Percentiles rank a stretch among this genome's conserved stretches.
phyloP scores from a whole-genome alignment of 2,888 invertebrate species.

The Creontiades dilutus region DNA sequence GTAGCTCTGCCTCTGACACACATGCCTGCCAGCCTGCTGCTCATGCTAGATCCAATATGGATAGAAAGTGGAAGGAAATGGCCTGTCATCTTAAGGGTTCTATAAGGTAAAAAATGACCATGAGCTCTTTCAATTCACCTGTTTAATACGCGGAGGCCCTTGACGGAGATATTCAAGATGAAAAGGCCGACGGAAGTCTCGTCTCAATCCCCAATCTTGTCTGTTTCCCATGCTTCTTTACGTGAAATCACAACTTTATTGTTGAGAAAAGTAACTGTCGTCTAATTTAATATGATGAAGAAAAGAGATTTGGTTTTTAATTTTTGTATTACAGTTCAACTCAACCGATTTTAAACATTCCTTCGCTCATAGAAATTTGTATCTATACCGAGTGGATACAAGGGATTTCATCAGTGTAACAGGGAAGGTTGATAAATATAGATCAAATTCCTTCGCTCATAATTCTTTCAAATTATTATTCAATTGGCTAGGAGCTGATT shows the following conservation, averaged over 20 bases:
- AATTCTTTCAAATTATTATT: too few species aligned
- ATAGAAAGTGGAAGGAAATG: constrained; percentile 65
- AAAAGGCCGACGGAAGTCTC: background rate
- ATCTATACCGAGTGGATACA: too few species aligned
- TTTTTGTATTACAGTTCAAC: too few species aligned
- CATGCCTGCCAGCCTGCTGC: constrained; percentile 33
- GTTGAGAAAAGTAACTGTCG: background rate
- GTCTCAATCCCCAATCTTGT: constrained; percentile 37
- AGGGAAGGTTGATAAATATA: too few species aligned
- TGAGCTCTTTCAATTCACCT: background rate
- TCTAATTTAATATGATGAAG: too few species aligned
- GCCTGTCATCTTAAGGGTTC: constrained; percentile 48
- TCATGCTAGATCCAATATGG: constrained; percentile 63
- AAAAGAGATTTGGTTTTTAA: too few species aligned
- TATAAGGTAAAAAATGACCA: constrained; percentile 14
- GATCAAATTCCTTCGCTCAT: too few species aligned
- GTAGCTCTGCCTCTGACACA: constrained; percentile 47
- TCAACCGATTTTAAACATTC: too few species aligned
- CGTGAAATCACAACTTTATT: background rate
- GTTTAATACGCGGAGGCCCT: constrained; percentile 27
- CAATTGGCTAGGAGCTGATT: too few species aligned
- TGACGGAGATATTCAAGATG: background rate
- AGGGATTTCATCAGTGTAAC: too few species aligned
- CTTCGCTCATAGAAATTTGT: too few species aligned
- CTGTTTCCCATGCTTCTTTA: background rate